Evolutionary conservation across 1,140 invertebrate genomes (phyloP).

Genomic region (Nasonia giraulti): DNA sequence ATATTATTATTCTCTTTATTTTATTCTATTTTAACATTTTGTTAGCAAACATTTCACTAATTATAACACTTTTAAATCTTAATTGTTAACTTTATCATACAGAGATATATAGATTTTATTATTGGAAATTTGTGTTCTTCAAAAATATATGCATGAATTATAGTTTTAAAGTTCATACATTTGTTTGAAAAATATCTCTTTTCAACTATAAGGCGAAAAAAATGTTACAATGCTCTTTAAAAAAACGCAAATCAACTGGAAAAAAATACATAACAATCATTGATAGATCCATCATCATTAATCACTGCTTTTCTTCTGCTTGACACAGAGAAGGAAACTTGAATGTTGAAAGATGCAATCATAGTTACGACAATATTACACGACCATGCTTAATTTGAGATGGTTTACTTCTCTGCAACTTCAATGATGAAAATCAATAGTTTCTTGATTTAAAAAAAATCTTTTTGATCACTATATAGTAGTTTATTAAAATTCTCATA

Average conservation of each 20-base stretch:
- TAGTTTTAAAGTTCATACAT: neutral
- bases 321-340: neutral
- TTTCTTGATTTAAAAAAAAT: no score
- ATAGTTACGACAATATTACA: no score
- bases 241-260: neutral
- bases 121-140: neutral
- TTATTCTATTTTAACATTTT: neutral
- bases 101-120: neutral
- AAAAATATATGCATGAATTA: neutral
- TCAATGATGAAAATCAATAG: no score
- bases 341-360: neutral
- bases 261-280: neutral
- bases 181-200: neutral
- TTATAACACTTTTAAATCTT: slow-evolving; percentile 2
- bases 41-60: neutral
- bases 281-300: neutral
- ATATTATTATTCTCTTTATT: neutral
- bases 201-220: neutral
- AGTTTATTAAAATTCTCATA: neutral
- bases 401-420: no score
- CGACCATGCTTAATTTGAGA: no score
- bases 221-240: neutral
- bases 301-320: neutral
- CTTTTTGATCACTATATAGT: no score
- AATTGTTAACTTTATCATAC: neutral